Evolutionary conservation across 2,888 invertebrate genomes (phyloP).

Genomic region (Hypomecis atomaria): DNA sequence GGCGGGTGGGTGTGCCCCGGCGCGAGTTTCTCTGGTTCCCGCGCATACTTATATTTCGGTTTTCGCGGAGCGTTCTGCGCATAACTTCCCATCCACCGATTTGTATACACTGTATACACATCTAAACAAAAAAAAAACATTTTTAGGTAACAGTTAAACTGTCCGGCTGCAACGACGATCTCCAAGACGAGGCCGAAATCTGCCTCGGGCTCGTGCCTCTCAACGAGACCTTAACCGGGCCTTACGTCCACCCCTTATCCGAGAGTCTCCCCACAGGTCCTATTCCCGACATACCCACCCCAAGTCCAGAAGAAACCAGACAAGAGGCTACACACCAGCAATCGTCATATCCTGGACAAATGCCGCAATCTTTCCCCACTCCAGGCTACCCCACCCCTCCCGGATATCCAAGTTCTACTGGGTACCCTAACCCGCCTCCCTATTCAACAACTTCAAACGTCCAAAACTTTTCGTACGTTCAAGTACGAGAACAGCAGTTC

Average conservation of each 20-base stretch:
- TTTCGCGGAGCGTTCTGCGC: too few relatives aligned
- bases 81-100: too few relatives aligned
- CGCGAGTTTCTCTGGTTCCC: too few relatives aligned
- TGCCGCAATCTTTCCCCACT: not conserved
- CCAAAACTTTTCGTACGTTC: conserved; percentile 8
- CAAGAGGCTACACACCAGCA: conserved; percentile 10
- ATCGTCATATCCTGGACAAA: conserved; percentile 12
- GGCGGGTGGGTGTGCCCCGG: too few relatives aligned
- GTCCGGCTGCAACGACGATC: conserved; percentile 66
- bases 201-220: conserved; percentile 65
- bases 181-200: conserved; percentile 62
- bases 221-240: conserved; percentile 37
- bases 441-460: conserved; percentile 4
- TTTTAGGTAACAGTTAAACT: conserved; percentile 62
- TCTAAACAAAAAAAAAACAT: not conserved
- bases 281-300: conserved; percentile 45
- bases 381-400: conserved; percentile 5
- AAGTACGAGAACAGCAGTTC: conserved; percentile 16
- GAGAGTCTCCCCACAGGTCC: conserved; percentile 57
- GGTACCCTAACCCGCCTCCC: not conserved
- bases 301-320: not conserved
- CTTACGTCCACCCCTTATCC: conserved; percentile 59
- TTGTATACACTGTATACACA: too few relatives aligned
- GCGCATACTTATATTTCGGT: too few relatives aligned
- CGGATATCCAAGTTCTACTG: conserved; percentile 4